Evolutionary conservation across 2,888 invertebrate genomes (phyloP).

Genomic region (Dexiosoma caninum): DNA sequence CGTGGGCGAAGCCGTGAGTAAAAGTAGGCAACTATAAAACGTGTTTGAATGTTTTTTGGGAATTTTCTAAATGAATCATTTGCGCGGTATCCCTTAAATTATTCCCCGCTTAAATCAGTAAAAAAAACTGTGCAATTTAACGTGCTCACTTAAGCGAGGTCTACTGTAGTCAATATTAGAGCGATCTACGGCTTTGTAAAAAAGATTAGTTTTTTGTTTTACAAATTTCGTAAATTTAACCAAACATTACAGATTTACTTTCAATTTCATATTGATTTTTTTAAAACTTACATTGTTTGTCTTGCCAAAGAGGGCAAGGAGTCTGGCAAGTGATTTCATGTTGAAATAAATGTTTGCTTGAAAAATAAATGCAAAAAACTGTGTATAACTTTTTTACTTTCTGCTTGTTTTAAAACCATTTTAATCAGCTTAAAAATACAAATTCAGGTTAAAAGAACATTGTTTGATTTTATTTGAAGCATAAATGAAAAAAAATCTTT

Average conservation of each 20-base stretch:
- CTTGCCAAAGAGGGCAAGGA: background rate
- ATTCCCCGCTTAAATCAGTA: too few species aligned
- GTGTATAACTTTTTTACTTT: background rate
- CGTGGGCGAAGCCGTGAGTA: too few species aligned
- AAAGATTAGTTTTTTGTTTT: constrained; percentile 26
- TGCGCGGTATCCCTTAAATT: too few species aligned
- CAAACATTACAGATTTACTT: constrained; percentile 24
- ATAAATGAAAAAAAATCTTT: background rate
- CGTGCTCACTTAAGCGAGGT: too few species aligned
- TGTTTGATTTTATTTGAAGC: constrained; percentile 7
- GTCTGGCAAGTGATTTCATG: constrained; percentile 9
- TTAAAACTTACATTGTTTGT: background rate
- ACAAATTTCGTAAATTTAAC: background rate
- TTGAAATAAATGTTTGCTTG: constrained; percentile 1
- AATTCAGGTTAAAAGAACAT: constrained; percentile 59
- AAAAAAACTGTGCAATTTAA: too few species aligned
- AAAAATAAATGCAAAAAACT: background rate
- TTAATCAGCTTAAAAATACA: constrained; percentile 61
- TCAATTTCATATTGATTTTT: constrained; percentile 23
- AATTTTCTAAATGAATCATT: too few species aligned
- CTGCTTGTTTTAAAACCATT: constrained; percentile 23
- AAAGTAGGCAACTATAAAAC: too few species aligned
- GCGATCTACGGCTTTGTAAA: constrained; percentile 6
- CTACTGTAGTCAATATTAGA: background rate
- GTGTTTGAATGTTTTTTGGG: too few species aligned